Base-by-base conservation (phyloP, 2,888 invertebrate genomes). In the Drosophila mettleri region DNA sequence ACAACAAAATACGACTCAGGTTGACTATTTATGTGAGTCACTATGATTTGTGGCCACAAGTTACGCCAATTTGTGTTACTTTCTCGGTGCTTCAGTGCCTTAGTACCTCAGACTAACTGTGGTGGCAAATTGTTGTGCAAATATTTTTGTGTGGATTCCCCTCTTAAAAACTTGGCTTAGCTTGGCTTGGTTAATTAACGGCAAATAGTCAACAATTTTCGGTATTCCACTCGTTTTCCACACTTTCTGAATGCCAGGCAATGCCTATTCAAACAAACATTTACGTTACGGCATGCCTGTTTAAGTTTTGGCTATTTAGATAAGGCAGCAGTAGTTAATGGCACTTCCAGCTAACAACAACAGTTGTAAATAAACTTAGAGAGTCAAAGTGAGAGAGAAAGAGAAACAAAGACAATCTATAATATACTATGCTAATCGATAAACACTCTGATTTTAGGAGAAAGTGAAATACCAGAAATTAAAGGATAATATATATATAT, bases 91-190 rank as follows among this genome's bases (percentile, higher is more conserved):
- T 55, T 48, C 59, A 62, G 58, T 53, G n/a, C n/a, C n/a, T n/a
- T 31, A 6, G 10, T 45, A 68, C 53, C 57, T 68, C 73, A 65
- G 65, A 61, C 48, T 78, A 62, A 68, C 58, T 60, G 34, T 60
- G 10, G 29, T 62, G 49, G 39, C 48, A 78, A 83, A 86, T 86
- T 80, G 84, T 79, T 71, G 77, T 79, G 86, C 55, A 85, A 86
- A 86, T 82, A 87, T 85, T 86, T 77, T 73, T 68, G 49, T 62
- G 69, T 75, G 80, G 62, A 27, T 64, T 57, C 67, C 46, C 55
- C 73, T 69, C 80, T 85, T 71, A 63, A 81, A 45, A 81, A 74
- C 66, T 78, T n/a, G n/a, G 43, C 16, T 10, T 41, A 14, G 12
- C 69, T 69, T 80, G 65, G 59, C 29, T 55, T 62, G 65, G 79